Percentiles rank a stretch among this genome's conserved stretches.
Evolutionary conservation across 2,888 invertebrate genomes (phyloP).

Genomic region (Gastrophysa polygoni): DNA sequence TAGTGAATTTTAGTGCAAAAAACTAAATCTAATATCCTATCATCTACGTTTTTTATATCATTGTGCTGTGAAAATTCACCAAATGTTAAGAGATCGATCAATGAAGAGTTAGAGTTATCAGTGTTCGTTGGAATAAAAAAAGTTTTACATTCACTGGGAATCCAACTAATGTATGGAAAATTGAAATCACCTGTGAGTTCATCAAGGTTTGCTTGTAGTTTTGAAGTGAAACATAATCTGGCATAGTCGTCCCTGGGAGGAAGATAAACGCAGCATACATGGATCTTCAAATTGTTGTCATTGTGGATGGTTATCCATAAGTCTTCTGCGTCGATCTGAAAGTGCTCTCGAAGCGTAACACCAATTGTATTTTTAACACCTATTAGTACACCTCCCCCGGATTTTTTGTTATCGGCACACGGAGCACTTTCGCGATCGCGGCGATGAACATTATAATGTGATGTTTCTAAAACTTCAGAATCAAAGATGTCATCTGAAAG

Average conservation of each 20-base stretch:
- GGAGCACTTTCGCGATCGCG: constrained; percentile 7
- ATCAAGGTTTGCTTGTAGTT: neutral
- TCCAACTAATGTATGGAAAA: constrained; percentile 5
- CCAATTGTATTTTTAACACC: neutral
- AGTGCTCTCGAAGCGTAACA: neutral
- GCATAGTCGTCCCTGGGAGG: too few species aligned
- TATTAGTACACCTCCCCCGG: constrained; percentile 10
- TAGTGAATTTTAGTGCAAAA: neutral
- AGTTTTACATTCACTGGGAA: constrained; percentile 7
- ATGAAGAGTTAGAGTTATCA: neutral
- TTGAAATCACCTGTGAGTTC: constrained; percentile 7
- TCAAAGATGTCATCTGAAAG: neutral
- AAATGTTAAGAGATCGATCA: constrained; percentile 4
- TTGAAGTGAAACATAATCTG: too few species aligned
- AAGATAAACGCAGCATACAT: too few species aligned
- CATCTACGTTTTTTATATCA: constrained; percentile 4
- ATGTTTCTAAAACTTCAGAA: neutral
- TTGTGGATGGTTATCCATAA: constrained; percentile 2
- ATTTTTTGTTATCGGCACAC: constrained; percentile 4
- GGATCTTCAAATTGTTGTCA: neutral
- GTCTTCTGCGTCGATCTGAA: constrained; percentile 5
- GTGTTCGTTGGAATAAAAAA: neutral
- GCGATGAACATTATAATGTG: constrained; percentile 2
- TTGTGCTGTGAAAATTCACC: constrained; percentile 1
- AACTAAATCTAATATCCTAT: constrained; percentile 4